Base-by-base conservation (phyloP, 2,113 vertebrate species). In the Chionodraco myersi region DNA sequence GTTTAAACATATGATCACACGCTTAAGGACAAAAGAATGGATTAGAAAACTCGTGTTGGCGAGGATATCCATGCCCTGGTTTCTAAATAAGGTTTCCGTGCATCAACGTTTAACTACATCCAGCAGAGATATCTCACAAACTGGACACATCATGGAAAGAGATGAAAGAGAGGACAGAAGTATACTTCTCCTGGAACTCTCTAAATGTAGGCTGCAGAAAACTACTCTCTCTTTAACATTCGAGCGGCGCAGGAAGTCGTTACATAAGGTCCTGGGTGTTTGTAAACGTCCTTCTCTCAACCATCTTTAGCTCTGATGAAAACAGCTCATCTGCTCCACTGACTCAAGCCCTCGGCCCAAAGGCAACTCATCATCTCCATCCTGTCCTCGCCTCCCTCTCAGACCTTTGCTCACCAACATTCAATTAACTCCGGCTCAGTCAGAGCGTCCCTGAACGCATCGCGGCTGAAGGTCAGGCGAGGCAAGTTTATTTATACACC, bases 301-400 rank as follows among this genome's bases (percentile, higher is more conserved):
- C 57, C 80, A 67, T 72, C 73, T 89, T 58, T 64, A 85, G 68
- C 69, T 67, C 82, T 86, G 85, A 83, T 67, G 81, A 85, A 89
- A 88, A 82, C 21, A 10, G 67, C 79, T 89, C 84, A 81, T 82
- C 85, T 91, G 90, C 88, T 92, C 86, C 76, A 49, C 72, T 87
- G 87, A 83, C 79, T 85, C 84, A 76, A 81, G 74, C 69, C 78
- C 21, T 75, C 57, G 14, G 77, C 91, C 91, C 83, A 82, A 70
- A 91, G 93, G 91, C 89, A 89, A 89, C 70, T 85, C 89, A 85
- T 92, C 91, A 88, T 86, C 84, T 90, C 65, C 89, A 77, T 85
- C 89, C 62, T 73, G 12, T 59, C 70, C 77, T 45, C 74, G 65
- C 69, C 82, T 63, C 79, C 68, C 53, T 48, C 56, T 58, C 72